phyloP scores from a whole-genome alignment of 1,140 invertebrate genomes.

The Acromyrmex heyeri region DNA sequence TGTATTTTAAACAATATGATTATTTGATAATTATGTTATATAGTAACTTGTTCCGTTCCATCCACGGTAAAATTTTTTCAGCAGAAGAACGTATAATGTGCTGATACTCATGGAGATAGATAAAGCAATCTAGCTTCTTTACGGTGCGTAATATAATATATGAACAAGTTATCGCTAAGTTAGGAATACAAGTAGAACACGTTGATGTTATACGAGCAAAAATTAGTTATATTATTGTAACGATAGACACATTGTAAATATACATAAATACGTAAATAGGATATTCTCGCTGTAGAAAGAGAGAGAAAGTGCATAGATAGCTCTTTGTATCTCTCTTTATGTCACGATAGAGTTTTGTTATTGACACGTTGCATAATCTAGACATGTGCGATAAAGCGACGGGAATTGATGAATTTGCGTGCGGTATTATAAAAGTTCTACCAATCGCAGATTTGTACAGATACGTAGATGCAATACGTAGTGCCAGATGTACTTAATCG shows the following conservation, averaged over 20 bases:
- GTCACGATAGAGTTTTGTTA: conserved; percentile 58
- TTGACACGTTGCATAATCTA: conserved; percentile 20
- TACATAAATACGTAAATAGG: conserved; percentile 10
- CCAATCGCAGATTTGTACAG: conserved; percentile 1
- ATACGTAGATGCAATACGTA: neutral
- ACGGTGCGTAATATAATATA: neutral
- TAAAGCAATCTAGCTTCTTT: conserved; percentile 33
- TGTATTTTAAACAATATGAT: conserved; percentile 14
- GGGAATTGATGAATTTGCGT: conserved; percentile 2
- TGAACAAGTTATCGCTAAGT: neutral
- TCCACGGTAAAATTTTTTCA: neutral
- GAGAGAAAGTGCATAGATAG: conserved; percentile 3
- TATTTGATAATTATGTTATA: conserved; percentile 7
- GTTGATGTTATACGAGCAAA: conserved; percentile 23
- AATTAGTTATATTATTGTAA: conserved; percentile 22
- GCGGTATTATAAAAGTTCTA: conserved; percentile 13
- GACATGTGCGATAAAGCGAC: neutral
- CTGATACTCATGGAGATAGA: neutral
- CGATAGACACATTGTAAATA: conserved; percentile 64
- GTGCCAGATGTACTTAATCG: conserved; percentile 67
- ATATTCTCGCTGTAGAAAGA: neutral
- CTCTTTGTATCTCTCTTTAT: conserved; percentile 41
- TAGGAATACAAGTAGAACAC: conserved; percentile 10
- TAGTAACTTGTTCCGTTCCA: neutral
- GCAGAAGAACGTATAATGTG: neutral